A percentile compares a stretch with the other conserved stretches of the same genome.
Conservation (phyloP, 2,797 vertebrate species). For the Danio choprae region DNA sequence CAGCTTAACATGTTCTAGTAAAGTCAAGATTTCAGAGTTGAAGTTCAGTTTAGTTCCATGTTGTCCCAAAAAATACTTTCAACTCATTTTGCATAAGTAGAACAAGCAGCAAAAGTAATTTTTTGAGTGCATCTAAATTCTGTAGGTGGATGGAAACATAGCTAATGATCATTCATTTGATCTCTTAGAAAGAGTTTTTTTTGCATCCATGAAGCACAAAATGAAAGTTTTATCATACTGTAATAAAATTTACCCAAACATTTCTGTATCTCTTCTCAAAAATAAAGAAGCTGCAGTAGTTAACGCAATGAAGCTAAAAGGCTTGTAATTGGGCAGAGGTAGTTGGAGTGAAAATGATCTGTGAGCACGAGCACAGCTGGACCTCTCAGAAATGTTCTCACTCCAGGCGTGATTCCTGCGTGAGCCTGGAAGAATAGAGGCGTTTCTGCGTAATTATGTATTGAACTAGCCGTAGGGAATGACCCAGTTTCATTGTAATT, state of each 20-base stretch:
- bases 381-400: constrained; percentile 50
- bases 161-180: too few species aligned
- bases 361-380: constrained; percentile 52
- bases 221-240: constrained; percentile 1
- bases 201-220: background rate
- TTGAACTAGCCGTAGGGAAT: constrained; percentile 72
- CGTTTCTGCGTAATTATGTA: constrained; percentile 71
- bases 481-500: constrained; percentile 75
- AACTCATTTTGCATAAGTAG: too few species aligned
- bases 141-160: too few species aligned
- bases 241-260: constrained; percentile 24
- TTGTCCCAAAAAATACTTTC: too few species aligned
- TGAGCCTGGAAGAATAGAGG: constrained; percentile 52
- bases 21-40: too few species aligned
- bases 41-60: too few species aligned
- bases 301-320: constrained; percentile 35
- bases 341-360: constrained; percentile 27
- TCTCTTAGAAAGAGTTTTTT: too few species aligned
- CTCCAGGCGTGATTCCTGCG: constrained; percentile 51
- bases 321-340: constrained; percentile 50
- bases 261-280: constrained; percentile 47
- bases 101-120: too few species aligned
- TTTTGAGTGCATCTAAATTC: too few species aligned
- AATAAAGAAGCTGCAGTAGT: constrained; percentile 40
- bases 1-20: too few species aligned